phyloP scores from a whole-genome alignment of 2,888 invertebrate genomes.

The Drosophila nr. perissopoda region DNA sequence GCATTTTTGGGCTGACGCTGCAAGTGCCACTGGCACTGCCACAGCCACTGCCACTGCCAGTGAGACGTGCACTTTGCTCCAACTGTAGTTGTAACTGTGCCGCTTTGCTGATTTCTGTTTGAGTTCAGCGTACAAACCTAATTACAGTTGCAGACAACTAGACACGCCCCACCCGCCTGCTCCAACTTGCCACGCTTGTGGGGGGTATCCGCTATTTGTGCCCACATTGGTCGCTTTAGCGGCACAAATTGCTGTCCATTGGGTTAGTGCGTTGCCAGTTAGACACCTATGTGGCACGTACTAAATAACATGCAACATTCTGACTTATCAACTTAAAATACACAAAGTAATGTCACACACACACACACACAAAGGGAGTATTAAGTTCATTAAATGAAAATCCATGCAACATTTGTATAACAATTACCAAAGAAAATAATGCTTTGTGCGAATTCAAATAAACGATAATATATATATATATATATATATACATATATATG shows the following conservation, averaged over 20 bases:
- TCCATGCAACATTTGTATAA: not conserved
- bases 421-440: not conserved
- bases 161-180: constrained; percentile 3
- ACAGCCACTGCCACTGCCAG: constrained; percentile 8
- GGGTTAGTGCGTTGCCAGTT: constrained; percentile 51
- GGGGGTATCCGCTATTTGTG: not conserved
- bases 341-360: constrained; percentile 4
- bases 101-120: constrained; percentile 47
- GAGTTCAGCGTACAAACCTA: constrained; percentile 68
- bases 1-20: constrained; percentile 58
- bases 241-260: constrained; percentile 78
- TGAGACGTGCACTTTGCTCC: constrained; percentile 3
- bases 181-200: not conserved
- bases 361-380: not conserved
- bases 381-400: not conserved
- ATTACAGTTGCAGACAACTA: constrained; percentile 69
- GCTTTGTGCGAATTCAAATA: not conserved
- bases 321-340: constrained; percentile 68
- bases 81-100: constrained; percentile 23
- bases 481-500: not conserved
- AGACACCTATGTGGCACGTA: constrained; percentile 3
- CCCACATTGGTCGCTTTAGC: constrained; percentile 66
- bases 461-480: not conserved
- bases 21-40: constrained; percentile 12
- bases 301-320: constrained; percentile 64